Conservation (phyloP, 2,113 vertebrate species). For the Rhombomys opimus region DNA sequence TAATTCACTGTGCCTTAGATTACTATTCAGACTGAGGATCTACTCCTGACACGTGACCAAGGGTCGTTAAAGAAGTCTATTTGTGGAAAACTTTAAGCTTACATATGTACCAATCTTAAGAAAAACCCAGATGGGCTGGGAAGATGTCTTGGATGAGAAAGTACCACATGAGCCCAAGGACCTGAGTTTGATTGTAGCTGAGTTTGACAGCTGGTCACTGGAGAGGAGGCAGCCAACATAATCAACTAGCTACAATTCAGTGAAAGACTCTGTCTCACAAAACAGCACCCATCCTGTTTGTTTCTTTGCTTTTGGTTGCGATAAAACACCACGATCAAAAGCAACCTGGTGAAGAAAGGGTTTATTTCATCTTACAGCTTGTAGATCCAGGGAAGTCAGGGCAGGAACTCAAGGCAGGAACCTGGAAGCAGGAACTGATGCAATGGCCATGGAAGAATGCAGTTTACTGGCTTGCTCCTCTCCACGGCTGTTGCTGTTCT, state of each 20-base stretch:
- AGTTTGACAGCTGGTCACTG: not conserved
- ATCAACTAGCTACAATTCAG: not conserved
- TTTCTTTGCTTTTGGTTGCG: not conserved
- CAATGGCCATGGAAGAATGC: not conserved
- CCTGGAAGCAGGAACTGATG: not conserved
- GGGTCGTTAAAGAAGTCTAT: slow-evolving; percentile 36
- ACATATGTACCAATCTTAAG: not conserved
- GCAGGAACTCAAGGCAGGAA: not conserved
- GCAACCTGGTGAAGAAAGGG: too few relatives aligned
- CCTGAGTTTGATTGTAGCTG: not conserved
- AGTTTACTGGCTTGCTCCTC: not conserved
- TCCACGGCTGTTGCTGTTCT: not conserved
- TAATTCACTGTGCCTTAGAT: not conserved
- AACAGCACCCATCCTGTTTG: not conserved
- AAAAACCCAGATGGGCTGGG: not conserved
- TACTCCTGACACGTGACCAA: slow-evolving; percentile 1
- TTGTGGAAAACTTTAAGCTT: slow-evolving; percentile 16
- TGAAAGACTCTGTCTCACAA: not conserved
- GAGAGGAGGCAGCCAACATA: not conserved
- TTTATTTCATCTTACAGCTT: not conserved
- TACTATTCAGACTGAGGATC: not conserved
- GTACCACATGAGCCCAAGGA: not conserved
- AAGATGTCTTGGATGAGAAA: not conserved
- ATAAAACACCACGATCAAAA: not conserved
- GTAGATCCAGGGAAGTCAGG: not conserved